These are phyloP conservation scores for Galerucella calmariensis DNA, from an alignment of 2,888 invertebrate species.

Conservation along the genomic window DNA sequence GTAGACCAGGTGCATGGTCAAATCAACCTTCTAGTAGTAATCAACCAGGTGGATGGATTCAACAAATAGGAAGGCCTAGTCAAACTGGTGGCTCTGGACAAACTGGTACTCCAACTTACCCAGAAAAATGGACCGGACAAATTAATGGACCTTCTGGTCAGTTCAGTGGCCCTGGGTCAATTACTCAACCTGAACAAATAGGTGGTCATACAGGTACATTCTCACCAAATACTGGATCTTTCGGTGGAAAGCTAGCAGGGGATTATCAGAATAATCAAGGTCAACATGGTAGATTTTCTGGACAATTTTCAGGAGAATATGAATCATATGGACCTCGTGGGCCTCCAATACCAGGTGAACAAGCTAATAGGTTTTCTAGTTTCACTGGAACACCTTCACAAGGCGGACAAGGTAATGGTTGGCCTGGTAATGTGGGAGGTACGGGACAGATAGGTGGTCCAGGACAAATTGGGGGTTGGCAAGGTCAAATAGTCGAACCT, in stretches of 20 bases:
- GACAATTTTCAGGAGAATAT: slow-evolving; percentile 54
- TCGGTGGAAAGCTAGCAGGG: slow-evolving; percentile 52
- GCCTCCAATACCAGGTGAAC: slow-evolving; percentile 15
- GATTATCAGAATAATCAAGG: slow-evolving; percentile 48
- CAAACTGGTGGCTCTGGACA: slow-evolving; percentile 38
- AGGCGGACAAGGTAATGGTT: slow-evolving; percentile 17
- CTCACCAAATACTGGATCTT: slow-evolving; percentile 39
- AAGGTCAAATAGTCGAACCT: slow-evolving; percentile 24
- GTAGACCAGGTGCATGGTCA: slow-evolving; percentile 6
- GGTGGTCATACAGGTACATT: slow-evolving; percentile 6
- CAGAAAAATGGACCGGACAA: slow-evolving; percentile 12
- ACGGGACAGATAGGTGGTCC: slow-evolving; percentile 28
- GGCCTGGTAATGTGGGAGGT: slow-evolving; percentile 18
- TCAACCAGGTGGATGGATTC: not conserved
- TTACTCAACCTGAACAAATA: not conserved
- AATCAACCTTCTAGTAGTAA: slow-evolving; percentile 33
- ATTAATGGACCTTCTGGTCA: slow-evolving; percentile 18
- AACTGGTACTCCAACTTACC: slow-evolving; percentile 8
- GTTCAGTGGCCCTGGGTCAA: slow-evolving; percentile 22
- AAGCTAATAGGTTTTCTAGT: not conserved
- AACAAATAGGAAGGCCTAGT: slow-evolving; percentile 1
- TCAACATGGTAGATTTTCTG: slow-evolving; percentile 52
- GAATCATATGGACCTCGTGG: slow-evolving; percentile 37
- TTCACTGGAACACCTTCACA: not conserved
- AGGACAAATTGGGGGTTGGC: slow-evolving; percentile 39